A percentile compares a stretch with the other conserved stretches of the same genome.
Evolutionary conservation across 35 echinoderm and acorn worm genomes (phyloP).

Genomic region (Apostichopus parvimensis): DNA sequence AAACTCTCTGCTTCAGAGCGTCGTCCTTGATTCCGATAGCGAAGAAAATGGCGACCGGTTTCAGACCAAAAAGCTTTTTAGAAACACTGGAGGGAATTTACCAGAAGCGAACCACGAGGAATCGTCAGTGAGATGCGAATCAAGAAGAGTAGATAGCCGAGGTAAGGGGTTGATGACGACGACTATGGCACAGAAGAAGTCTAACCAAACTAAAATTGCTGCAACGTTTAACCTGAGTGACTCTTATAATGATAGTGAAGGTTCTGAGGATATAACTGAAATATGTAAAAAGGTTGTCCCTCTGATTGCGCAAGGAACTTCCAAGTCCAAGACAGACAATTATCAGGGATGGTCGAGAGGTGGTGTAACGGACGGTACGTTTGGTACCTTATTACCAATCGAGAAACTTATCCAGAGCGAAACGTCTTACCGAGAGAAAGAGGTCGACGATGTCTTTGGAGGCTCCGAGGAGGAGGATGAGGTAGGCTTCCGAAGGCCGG

Average conservation of each 20-base stretch:
- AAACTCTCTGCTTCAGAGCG: conserved; percentile 11
- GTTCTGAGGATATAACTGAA: not conserved
- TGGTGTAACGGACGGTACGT: not conserved
- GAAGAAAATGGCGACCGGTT: not conserved
- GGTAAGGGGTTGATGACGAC: not conserved
- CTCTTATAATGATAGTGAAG: not conserved
- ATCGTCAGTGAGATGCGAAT: not conserved
- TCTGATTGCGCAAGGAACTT: not conserved
- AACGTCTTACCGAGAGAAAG: not conserved
- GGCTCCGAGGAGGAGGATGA: not conserved
- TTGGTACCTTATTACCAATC: conserved; percentile 39
- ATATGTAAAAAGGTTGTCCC: not conserved
- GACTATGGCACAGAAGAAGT: not conserved
- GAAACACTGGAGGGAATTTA: not conserved
- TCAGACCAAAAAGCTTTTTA: too few species aligned
- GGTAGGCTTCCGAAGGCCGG: not conserved
- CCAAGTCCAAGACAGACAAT: not conserved
- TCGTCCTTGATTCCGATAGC: not conserved
- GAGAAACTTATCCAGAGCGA: conserved; percentile 27
- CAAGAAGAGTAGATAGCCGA: not conserved
- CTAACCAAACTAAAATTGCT: conserved; percentile 23
- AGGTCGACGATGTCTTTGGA: conserved; percentile 19
- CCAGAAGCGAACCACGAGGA: not conserved
- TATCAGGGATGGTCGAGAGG: not conserved
- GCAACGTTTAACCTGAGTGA: conserved; percentile 8